Conservation (phyloP, 1,140 invertebrate species). For the Cyrtorhinus lividipennis region DNA sequence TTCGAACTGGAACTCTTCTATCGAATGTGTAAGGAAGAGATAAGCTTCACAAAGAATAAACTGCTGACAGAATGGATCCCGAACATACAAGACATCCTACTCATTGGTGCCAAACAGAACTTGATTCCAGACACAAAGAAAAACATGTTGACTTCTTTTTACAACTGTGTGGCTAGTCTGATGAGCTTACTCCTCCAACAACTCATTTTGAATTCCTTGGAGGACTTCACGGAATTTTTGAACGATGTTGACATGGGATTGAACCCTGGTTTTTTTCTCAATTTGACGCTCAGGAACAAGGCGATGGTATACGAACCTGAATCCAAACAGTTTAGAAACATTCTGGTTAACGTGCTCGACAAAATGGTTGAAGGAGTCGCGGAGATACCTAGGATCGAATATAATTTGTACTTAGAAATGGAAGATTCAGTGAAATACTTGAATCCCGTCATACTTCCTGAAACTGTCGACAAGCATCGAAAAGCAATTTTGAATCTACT, state of each 20-base stretch:
- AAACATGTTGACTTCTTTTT: conserved; percentile 57
- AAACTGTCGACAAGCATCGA: conserved; percentile 42
- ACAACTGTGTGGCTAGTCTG: conserved; percentile 64
- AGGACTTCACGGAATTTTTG: conserved; percentile 62
- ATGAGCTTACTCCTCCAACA: conserved; percentile 76
- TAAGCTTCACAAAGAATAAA: conserved; percentile 35
- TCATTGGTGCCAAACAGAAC: background rate
- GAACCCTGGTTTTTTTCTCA: conserved; percentile 61
- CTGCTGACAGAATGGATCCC: conserved; percentile 43
- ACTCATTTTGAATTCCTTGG: conserved; percentile 61
- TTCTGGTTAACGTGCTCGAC: conserved; percentile 54
- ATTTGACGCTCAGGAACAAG: conserved; percentile 48
- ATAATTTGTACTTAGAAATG: conserved; percentile 46
- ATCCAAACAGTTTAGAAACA: conserved; percentile 55
- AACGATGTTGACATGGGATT: conserved; percentile 52
- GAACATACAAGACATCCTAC: conserved; percentile 36
- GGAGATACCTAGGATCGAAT: conserved; percentile 58
- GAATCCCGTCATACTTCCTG: conserved; percentile 51
- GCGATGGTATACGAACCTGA: conserved; percentile 62
- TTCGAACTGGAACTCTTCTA: conserved; percentile 24
- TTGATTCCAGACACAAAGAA: conserved; percentile 45
- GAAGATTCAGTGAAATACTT: conserved; percentile 13
- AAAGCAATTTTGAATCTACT: conserved; percentile 42
- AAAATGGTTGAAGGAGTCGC: conserved; percentile 52
- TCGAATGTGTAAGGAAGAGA: conserved; percentile 31